A percentile compares a stretch with the other conserved stretches of the same genome.
Conservation (phyloP, 2,113 vertebrate species). For the Odocoileus hemionus region DNA sequence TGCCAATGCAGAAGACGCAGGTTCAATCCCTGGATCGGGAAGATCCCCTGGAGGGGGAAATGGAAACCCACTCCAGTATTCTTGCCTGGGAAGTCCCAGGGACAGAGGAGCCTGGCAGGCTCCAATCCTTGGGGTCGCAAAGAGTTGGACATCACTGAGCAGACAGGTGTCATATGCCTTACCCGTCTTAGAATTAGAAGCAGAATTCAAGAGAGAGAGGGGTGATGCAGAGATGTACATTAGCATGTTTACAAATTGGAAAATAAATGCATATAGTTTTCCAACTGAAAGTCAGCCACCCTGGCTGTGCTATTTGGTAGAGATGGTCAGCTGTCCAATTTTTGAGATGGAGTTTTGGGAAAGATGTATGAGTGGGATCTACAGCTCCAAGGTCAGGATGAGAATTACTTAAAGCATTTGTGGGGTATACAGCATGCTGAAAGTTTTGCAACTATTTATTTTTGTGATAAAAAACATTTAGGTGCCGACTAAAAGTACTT, state of each 20-base stretch:
- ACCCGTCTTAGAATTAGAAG: not conserved
- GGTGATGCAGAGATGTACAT: fast-evolving
- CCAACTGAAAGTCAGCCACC: not conserved
- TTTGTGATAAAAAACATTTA: not conserved
- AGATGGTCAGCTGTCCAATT: not conserved
- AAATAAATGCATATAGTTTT: not conserved
- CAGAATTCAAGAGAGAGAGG: not conserved
- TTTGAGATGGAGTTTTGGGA: not conserved
- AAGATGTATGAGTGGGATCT: not conserved
- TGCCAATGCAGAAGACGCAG: not conserved
- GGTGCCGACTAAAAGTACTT: not conserved
- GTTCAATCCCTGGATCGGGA: not conserved
- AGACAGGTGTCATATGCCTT: not conserved
- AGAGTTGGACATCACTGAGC: not conserved
- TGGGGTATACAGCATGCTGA: not conserved
- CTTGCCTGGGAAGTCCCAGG: not conserved
- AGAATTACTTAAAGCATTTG: not conserved
- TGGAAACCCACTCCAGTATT: not conserved
- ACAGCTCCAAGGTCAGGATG: not conserved
- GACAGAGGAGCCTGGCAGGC: not conserved
- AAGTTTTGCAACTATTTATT: not conserved
- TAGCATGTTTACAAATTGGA: not conserved
- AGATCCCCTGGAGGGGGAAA: not conserved
- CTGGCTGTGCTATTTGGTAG: fast-evolving
- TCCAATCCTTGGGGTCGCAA: not conserved